Evolutionary conservation across 2,888 invertebrate genomes (phyloP).

Genomic region (Scaptomyza flava): DNA sequence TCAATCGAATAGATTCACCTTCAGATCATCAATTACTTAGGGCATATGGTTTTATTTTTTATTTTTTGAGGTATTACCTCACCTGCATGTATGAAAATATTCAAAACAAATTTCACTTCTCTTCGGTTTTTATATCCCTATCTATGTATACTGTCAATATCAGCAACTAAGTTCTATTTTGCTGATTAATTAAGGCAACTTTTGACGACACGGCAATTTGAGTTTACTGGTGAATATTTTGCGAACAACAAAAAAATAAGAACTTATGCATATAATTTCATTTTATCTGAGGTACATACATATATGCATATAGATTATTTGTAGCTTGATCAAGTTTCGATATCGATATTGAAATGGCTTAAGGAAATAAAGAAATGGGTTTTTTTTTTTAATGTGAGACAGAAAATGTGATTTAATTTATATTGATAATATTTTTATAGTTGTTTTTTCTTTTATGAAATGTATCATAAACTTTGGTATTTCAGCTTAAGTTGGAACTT

Average conservation of each 20-base stretch:
- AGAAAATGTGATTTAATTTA: too few species aligned
- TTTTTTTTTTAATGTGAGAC: too few species aligned
- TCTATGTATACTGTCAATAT: constrained; percentile 4
- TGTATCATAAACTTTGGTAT: too few species aligned
- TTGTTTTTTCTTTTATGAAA: too few species aligned
- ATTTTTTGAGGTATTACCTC: background rate
- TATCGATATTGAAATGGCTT: too few species aligned
- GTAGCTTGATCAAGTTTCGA: too few species aligned
- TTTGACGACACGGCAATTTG: constrained; percentile 20
- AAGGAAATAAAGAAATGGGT: too few species aligned
- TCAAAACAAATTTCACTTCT: too few species aligned
- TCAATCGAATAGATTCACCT: constrained; percentile 12
- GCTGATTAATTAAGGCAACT: constrained; percentile 38
- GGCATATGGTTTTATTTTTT: constrained; percentile 22
- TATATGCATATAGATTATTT: background rate
- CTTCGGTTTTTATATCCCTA: too few species aligned
- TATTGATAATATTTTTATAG: too few species aligned
- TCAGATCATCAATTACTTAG: background rate
- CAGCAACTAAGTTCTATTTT: constrained; percentile 18
- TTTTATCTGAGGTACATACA: too few species aligned
- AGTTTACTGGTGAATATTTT: constrained; percentile 28
- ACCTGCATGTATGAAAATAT: background rate
- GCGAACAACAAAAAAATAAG: background rate
- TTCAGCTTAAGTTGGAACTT: too few species aligned
- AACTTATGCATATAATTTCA: constrained; percentile 18